Base-by-base conservation (phyloP, 2,888 invertebrate species). In the Leptura quadrifasciata region DNA sequence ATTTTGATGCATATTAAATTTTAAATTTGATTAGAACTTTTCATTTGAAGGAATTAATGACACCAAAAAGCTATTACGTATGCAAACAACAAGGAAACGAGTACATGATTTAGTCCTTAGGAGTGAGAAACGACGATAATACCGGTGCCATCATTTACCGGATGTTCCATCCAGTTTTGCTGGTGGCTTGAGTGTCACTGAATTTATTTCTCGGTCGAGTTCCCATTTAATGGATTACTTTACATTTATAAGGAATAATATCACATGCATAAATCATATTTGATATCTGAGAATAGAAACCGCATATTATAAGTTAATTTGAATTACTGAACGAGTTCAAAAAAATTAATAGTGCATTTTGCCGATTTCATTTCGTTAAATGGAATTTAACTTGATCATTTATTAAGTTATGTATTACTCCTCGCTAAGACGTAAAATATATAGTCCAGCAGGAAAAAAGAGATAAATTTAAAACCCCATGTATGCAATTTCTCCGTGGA, bases 121-220 rank as follows among this genome's bases (percentile, higher is more conserved):
- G 35, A 63, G 35, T 12, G 63, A 63, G 63, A 47, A 47, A 47
- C 47, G 47, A 47, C 47, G 47, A 47, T 47, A 47, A 47, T 47
- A 47, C 61, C n/a, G 31, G 63, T 63, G 12, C 9, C 63, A 15
- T 47, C 47, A 47, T 47, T 20, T 63, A 35, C 27, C 39, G 31
- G 31, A 20, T 54, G n/a, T 69, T 17, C 15, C 20, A 55, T 54
- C 57, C 69, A 57, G 69, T 69, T 69, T 57, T 69, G 27, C 47
- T 69, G 69, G 69, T 57, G 20, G 69, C 69, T 69, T n/a, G 57
- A 57, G 57, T 69, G 57, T 57, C 69, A 69, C 55, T 69, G 69
- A 69, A 57, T 69, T 69, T 69, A 24, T 69, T 69, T 69, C 69
- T 57, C 57, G 69, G 69, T 69, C 57, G 69, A 68, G 57, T 18